Conservation (phyloP, 2,113 vertebrate species). For the Chroicocephalus ridibundus region DNA sequence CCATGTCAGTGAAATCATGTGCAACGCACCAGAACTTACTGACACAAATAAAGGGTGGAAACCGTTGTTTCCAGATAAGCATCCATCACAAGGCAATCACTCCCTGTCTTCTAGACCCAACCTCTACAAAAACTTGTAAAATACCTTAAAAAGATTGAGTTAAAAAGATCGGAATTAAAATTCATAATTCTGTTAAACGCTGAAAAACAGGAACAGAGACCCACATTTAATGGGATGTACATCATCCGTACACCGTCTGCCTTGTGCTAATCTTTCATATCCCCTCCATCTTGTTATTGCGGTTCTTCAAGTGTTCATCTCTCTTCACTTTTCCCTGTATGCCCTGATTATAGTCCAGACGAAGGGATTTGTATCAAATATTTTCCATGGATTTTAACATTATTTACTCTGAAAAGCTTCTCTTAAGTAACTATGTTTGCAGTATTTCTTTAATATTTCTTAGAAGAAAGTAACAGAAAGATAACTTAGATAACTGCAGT, state of each 20-base stretch:
- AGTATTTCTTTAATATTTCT: not conserved
- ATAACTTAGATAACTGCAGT: not conserved
- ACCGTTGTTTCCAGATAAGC: not conserved
- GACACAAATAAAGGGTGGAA: not conserved
- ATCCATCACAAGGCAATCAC: not conserved
- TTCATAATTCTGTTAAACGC: not conserved
- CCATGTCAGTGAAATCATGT: not conserved
- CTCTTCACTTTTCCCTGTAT: not conserved
- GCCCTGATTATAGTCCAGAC: not conserved
- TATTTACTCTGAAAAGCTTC: not conserved
- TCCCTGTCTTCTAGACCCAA: not conserved
- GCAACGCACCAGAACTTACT: not conserved
- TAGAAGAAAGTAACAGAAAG: not conserved
- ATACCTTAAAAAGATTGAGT: not conserved
- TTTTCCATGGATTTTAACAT: not conserved
- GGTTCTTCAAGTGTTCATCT: not conserved
- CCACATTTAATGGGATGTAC: not conserved
- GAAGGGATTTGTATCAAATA: not conserved
- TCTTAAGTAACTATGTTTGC: not conserved
- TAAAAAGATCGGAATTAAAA: not conserved
- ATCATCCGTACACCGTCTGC: rapidly evolving
- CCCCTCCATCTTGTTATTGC: not conserved
- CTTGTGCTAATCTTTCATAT: not conserved
- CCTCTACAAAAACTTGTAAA: not conserved
- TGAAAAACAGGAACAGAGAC: not conserved